phyloP scores from a whole-genome alignment of 2,797 vertebrate genomes.

The Crocodylus rhombifer region DNA sequence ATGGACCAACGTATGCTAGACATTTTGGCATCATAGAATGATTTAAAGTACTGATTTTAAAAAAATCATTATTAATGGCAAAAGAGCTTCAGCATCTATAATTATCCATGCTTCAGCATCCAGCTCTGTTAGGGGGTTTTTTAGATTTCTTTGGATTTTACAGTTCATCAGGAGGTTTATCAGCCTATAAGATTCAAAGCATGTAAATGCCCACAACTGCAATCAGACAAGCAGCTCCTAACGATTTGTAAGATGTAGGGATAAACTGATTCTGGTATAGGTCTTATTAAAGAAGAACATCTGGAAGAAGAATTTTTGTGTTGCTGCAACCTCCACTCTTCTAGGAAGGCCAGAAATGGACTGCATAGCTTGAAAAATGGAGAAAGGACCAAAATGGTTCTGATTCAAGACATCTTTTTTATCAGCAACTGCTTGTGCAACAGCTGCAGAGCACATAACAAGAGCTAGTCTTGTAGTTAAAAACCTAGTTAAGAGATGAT shows the following conservation, averaged over 20 bases:
- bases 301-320: background rate
- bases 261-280: background rate
- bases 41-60: slow-evolving; percentile 15
- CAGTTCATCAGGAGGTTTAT: background rate
- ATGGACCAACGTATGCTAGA: slow-evolving; percentile 2
- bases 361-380: background rate
- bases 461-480: too few relatives aligned
- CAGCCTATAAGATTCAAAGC: background rate
- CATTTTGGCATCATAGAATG: background rate
- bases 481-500: too few relatives aligned
- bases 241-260: background rate
- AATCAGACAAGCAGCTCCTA: background rate
- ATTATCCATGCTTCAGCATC: background rate
- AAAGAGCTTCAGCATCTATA: background rate
- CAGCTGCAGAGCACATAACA: too few relatives aligned
- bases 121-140: background rate
- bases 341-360: background rate
- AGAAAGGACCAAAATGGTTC: background rate
- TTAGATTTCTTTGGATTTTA: background rate
- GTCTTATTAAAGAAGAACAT: background rate
- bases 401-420: background rate
- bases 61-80: background rate
- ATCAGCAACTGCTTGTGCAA: background rate
- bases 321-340: background rate
- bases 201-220: background rate